Evolutionary conservation across 2,113 vertebrate species (phyloP).

Genomic region (Pterocles gutturalis): DNA sequence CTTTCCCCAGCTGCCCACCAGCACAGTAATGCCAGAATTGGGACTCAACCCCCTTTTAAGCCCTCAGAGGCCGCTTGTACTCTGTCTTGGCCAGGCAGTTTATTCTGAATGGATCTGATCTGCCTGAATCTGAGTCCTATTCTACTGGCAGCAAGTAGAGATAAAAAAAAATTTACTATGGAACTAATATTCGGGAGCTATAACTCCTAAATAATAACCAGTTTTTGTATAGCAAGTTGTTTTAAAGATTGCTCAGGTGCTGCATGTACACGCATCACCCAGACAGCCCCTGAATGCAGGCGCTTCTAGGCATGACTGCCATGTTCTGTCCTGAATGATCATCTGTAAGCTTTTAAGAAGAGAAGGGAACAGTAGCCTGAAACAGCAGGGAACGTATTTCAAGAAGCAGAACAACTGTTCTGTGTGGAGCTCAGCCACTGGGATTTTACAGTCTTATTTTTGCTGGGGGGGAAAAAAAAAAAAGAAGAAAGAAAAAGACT

Average conservation of each 20-base stretch:
- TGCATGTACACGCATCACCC: not conserved
- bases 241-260: not conserved
- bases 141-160: not conserved
- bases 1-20: not conserved
- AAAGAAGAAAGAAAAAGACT: fast-evolving
- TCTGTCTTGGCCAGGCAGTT: not conserved
- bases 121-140: not conserved
- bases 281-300: not conserved
- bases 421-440: not conserved
- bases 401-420: not conserved
- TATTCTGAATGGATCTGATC: not conserved
- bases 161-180: not conserved
- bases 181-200: not conserved
- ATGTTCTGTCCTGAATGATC: not conserved
- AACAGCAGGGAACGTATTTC: not conserved
- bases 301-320: not conserved
- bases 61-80: not conserved
- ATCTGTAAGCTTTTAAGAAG: not conserved
- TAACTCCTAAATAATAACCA: not conserved
- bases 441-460: not conserved
- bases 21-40: not conserved
- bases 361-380: not conserved
- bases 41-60: not conserved
- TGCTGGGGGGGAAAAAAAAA: not conserved
- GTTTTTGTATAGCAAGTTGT: not conserved